phyloP scores from a whole-genome alignment of 2,113 vertebrate species.

The Dinomys branickii region DNA sequence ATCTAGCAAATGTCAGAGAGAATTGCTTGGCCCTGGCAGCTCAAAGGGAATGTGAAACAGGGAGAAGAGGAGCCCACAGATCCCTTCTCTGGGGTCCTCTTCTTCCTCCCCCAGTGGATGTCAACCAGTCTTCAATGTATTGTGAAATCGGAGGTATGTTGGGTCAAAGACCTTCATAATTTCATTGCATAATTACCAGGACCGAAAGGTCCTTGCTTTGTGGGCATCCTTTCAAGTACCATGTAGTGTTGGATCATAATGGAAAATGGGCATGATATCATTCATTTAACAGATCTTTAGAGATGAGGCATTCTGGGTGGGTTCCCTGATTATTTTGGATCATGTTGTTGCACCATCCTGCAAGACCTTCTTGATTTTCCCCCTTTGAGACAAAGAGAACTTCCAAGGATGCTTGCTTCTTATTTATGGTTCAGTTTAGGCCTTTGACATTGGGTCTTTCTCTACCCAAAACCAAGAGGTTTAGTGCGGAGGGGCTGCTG shows the following conservation, averaged over 20 bases:
- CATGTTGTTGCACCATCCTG: neutral
- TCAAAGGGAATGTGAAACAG: neutral
- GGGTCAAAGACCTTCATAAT: conserved; percentile 19
- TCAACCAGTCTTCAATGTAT: neutral
- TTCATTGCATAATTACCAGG: neutral
- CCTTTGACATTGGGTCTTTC: neutral
- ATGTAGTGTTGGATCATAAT: neutral
- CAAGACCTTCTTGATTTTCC: neutral
- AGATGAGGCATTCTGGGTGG: neutral
- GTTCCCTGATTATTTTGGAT: neutral
- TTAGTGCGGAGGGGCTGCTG: neutral
- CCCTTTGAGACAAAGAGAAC: neutral
- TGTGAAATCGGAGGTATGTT: neutral
- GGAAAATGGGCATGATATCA: neutral
- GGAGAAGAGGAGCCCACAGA: neutral
- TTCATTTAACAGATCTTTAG: neutral
- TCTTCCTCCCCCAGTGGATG: neutral
- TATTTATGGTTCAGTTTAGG: neutral
- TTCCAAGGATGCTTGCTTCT: neutral
- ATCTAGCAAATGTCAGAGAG: neutral
- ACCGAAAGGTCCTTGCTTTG: neutral
- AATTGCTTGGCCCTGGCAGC: neutral
- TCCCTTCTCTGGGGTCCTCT: neutral
- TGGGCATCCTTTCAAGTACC: neutral
- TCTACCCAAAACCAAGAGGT: neutral